These are phyloP conservation scores for Acrocephalus kingi DNA, from an alignment of 2,113 vertebrate species.

Conservation along the genomic window DNA sequence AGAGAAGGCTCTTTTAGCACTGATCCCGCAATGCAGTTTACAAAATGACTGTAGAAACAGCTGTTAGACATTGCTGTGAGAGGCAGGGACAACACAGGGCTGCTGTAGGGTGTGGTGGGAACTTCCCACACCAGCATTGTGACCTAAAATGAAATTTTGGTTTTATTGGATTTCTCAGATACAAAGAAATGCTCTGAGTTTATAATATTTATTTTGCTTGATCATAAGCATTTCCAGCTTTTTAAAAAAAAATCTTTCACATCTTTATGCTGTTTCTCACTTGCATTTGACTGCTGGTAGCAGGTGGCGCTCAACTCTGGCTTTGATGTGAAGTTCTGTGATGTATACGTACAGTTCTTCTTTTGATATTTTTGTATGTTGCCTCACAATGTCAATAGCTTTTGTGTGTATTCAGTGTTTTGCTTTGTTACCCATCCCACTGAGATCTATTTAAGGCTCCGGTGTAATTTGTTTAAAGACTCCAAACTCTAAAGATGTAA, in stretches of 20 bases:
- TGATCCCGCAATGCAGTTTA: background rate
- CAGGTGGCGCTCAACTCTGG: background rate
- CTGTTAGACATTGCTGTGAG: background rate
- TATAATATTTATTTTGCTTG: background rate
- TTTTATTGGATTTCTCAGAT: background rate
- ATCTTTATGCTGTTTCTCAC: background rate
- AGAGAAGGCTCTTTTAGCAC: background rate
- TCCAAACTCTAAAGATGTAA: background rate
- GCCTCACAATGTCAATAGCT: background rate
- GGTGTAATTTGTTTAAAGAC: background rate
- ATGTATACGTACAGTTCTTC: background rate
- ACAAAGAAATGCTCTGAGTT: background rate
- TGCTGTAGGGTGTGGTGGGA: fast-evolving
- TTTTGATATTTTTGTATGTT: background rate
- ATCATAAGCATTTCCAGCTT: background rate
- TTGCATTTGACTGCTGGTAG: background rate
- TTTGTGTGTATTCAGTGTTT: background rate
- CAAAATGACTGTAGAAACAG: background rate
- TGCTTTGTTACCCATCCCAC: background rate
- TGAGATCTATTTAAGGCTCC: background rate
- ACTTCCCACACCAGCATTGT: background rate
- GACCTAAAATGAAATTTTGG: background rate
- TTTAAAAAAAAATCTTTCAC: background rate
- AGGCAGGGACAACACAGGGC: background rate
- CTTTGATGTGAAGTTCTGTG: background rate